Conservation (phyloP, 2,888 invertebrate species). For the Cordilura impudica region DNA sequence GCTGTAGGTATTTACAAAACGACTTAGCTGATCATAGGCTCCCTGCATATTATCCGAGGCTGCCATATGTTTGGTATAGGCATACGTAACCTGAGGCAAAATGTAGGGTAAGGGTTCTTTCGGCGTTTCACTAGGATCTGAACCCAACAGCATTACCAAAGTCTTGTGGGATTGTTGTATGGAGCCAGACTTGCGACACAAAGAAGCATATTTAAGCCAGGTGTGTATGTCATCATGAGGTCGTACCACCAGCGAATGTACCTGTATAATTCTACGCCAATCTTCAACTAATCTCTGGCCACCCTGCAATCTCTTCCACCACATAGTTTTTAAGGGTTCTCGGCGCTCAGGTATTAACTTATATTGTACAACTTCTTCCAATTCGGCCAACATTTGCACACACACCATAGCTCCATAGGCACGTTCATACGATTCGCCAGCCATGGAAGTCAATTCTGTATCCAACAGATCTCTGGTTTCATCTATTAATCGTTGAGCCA, state of each 20-base stretch:
- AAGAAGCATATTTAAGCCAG: slow-evolving; percentile 97
- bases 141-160: slow-evolving; percentile 91
- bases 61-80: slow-evolving; percentile 98
- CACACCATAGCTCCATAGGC: slow-evolving; percentile 97
- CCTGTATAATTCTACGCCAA: slow-evolving; percentile 98
- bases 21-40: slow-evolving; percentile 87
- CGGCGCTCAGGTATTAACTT: slow-evolving; percentile 93
- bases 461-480: slow-evolving; percentile 95
- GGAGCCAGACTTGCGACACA: slow-evolving; percentile 96
- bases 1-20: slow-evolving; percentile 83
- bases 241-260: slow-evolving; percentile 93
- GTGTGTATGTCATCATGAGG: slow-evolving; percentile 97
- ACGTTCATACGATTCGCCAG: slow-evolving; percentile 95
- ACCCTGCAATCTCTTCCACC: slow-evolving; percentile 97
- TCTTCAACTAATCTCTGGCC: slow-evolving; percentile 97
- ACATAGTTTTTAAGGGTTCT: slow-evolving; percentile 88
- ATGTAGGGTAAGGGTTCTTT: slow-evolving; percentile 85
- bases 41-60: slow-evolving; percentile 87
- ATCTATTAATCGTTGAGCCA: slow-evolving; percentile 89
- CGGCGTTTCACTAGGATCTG: slow-evolving; percentile 86
- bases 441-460: slow-evolving; percentile 97
- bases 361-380: slow-evolving; percentile 98
- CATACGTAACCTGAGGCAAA: slow-evolving; percentile 92
- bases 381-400: slow-evolving; percentile 96
- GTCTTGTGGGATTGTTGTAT: slow-evolving; percentile 94